Percentiles rank a stretch among this genome's conserved stretches.
Conservation (phyloP, 2,113 vertebrate genomes). For the Ictalurus furcatus region DNA sequence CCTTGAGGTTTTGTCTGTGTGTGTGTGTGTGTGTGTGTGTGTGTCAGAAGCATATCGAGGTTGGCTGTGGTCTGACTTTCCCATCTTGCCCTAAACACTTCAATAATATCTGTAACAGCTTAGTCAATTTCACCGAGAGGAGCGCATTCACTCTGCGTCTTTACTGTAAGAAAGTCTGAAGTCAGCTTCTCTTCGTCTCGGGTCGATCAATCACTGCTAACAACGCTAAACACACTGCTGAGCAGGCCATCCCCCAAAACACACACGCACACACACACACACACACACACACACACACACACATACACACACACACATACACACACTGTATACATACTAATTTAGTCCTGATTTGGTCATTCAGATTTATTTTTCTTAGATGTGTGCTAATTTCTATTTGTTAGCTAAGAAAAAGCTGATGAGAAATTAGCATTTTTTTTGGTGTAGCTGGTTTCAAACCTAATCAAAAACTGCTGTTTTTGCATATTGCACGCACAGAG, state of each 20-base stretch:
- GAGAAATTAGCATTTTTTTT: background rate
- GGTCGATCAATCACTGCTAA: constrained; percentile 16
- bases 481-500: background rate
- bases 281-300: constrained; percentile 12
- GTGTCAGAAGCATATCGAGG: background rate
- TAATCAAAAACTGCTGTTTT: background rate
- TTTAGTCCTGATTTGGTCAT: background rate
- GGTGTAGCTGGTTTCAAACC: background rate
- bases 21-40: background rate
- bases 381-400: background rate
- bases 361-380: background rate
- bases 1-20: background rate
- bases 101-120: constrained; percentile 26
- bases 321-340: background rate
- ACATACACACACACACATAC: too few relatives aligned
- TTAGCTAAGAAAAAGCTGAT: background rate
- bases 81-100: constrained; percentile 6
- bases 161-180: background rate
- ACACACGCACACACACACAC: constrained; percentile 13
- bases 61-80: background rate
- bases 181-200: background rate
- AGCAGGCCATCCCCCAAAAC: too few relatives aligned
- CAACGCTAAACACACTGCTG: background rate
- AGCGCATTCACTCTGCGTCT: background rate
- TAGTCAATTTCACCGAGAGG: background rate